These are phyloP conservation scores for Dicrurus megarhynchus DNA, from an alignment of 2,113 vertebrate species.

Conservation along the genomic window DNA sequence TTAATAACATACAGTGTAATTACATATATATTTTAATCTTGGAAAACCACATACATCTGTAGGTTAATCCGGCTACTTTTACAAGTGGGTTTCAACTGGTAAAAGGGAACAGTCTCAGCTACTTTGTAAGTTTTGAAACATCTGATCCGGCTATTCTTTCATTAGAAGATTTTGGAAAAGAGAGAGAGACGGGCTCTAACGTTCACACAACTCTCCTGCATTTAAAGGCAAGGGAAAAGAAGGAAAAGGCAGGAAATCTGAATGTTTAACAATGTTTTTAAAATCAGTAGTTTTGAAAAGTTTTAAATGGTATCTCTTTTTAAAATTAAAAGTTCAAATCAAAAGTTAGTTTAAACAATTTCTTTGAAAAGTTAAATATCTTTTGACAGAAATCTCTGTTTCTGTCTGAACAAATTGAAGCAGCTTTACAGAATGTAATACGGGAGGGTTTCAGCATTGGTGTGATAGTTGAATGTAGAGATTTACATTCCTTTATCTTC, in stretches of 20 bases:
- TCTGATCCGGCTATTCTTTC: background rate
- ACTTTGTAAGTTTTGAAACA: background rate
- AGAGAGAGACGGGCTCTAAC: background rate
- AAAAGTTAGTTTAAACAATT: background rate
- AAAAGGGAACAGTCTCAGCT: background rate
- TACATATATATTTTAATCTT: constrained; percentile 52
- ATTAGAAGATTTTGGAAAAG: background rate
- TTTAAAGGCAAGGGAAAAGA: background rate
- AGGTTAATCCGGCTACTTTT: background rate
- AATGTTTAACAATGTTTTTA: background rate
- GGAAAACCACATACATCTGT: constrained; percentile 49
- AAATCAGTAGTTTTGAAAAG: background rate
- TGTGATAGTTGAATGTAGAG: background rate
- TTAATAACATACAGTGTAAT: constrained; percentile 51
- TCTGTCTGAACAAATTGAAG: background rate
- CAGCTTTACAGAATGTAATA: background rate
- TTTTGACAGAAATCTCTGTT: background rate
- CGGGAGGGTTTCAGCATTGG: background rate
- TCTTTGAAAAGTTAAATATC: background rate
- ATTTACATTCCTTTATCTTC: background rate
- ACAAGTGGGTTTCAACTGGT: background rate
- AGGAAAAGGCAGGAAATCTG: background rate
- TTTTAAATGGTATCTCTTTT: background rate
- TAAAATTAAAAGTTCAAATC: background rate
- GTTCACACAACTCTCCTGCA: background rate